phyloP scores from a whole-genome alignment of 2,888 invertebrate species.

The Polietes domitor region DNA sequence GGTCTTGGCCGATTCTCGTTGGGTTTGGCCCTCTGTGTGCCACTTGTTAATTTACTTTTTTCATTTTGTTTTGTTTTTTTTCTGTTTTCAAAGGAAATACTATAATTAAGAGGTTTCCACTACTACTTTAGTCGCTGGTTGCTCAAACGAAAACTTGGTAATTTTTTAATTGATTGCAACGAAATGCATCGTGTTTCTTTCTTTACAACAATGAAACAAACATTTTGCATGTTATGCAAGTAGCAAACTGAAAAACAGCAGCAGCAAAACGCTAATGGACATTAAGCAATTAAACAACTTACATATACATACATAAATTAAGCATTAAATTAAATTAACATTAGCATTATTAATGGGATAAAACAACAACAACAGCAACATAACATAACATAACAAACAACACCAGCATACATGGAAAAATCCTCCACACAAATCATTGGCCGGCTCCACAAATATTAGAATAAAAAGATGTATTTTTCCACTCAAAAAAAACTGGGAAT shows the following conservation, averaged over 20 bases:
- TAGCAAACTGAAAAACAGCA: background rate
- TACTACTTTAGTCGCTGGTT: conserved; percentile 1
- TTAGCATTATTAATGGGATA: background rate
- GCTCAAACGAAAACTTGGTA: background rate
- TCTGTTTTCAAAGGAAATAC: background rate
- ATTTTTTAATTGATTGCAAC: conserved; percentile 5
- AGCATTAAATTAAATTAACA: conserved; percentile 18
- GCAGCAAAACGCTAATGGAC: background rate
- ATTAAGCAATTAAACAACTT: conserved; percentile 6
- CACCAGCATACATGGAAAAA: too few relatives aligned
- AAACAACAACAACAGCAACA: background rate
- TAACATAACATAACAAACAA: too few relatives aligned
- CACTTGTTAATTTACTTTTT: background rate
- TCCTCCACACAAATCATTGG: too few relatives aligned
- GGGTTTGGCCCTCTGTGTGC: background rate
- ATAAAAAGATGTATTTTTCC: too few relatives aligned
- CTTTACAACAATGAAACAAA: background rate
- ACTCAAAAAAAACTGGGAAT: too few relatives aligned
- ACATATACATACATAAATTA: conserved; percentile 18
- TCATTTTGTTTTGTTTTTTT: background rate
- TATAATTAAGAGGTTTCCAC: conserved; percentile 1
- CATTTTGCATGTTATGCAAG: conserved; percentile 10
- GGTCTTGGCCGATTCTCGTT: too few relatives aligned
- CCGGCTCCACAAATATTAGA: too few relatives aligned
- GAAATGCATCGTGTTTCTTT: conserved; percentile 1